phyloP scores from a whole-genome alignment of 2,888 invertebrate species.

The Coronaproctus castanopsis region DNA sequence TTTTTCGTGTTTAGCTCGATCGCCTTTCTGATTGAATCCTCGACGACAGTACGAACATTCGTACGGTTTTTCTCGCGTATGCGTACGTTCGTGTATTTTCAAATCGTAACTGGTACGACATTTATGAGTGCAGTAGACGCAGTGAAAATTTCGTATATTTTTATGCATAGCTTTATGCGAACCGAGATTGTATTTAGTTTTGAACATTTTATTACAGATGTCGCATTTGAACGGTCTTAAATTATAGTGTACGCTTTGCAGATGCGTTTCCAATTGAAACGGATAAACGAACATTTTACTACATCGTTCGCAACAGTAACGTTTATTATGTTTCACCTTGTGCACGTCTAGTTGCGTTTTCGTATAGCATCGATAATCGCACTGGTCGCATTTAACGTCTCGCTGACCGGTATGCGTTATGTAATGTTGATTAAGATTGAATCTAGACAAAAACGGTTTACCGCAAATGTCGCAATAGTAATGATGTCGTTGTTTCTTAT shows the following conservation, averaged over 20 bases:
- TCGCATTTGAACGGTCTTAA: constrained; percentile 15
- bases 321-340: constrained; percentile 23
- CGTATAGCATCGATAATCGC: constrained; percentile 12
- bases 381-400: background rate
- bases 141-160: constrained; percentile 18
- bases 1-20: constrained; percentile 15
- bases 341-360: constrained; percentile 14
- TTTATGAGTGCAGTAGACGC: constrained; percentile 18
- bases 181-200: constrained; percentile 16
- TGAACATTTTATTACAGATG: constrained; percentile 16
- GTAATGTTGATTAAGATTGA: constrained; percentile 5
- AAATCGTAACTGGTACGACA: constrained; percentile 23
- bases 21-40: constrained; percentile 25
- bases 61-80: constrained; percentile 27
- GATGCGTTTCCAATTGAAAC: constrained; percentile 26
- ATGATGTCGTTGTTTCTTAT: no score
- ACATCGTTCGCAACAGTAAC: constrained; percentile 27
- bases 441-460: constrained; percentile 3
- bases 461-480: constrained; percentile 6
- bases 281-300: constrained; percentile 25
- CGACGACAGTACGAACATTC: constrained; percentile 31
- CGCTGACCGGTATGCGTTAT: constrained; percentile 4
- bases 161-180: constrained; percentile 18
- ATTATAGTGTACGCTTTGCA: constrained; percentile 27
- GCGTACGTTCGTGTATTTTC: constrained; percentile 29